These are phyloP conservation scores for Echinops telfairi DNA, from an alignment of 2,113 vertebrate species.

Conservation along the genomic window DNA sequence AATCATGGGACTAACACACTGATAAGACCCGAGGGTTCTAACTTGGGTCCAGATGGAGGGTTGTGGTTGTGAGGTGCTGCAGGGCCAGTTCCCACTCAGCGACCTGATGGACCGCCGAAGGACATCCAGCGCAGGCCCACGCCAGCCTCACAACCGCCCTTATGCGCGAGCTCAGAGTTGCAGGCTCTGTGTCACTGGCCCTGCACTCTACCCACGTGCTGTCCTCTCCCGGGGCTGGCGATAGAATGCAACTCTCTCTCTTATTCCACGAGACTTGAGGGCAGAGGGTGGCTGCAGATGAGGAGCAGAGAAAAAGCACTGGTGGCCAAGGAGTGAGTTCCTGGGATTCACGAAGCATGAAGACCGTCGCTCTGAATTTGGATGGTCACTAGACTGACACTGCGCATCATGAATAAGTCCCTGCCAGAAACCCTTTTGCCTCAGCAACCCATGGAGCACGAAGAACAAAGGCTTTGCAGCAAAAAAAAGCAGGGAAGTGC, in stretches of 20 bases:
- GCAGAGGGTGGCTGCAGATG: no score
- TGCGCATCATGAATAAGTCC: neutral
- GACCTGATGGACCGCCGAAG: no score
- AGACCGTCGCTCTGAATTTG: neutral
- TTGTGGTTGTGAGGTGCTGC: no score
- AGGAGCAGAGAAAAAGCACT: neutral
- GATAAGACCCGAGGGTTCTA: neutral
- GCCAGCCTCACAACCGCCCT: no score
- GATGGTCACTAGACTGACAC: neutral
- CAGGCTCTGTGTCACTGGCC: no score
- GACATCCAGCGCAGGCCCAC: no score
- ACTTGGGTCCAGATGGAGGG: neutral
- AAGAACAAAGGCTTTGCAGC: neutral
- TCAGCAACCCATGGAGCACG: neutral
- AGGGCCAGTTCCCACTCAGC: no score
- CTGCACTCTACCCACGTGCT: no score
- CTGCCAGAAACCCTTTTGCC: neutral
- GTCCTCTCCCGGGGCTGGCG: no score
- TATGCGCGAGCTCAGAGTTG: no score
- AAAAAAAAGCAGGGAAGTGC: neutral
- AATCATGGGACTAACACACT: neutral
- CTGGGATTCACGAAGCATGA: neutral
- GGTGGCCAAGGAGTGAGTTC: neutral
- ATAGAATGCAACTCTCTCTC: neutral
- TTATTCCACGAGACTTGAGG: neutral